Evolutionary conservation across 2,888 invertebrate species (phyloP).

Genomic region (Phanerotoma sp.): DNA sequence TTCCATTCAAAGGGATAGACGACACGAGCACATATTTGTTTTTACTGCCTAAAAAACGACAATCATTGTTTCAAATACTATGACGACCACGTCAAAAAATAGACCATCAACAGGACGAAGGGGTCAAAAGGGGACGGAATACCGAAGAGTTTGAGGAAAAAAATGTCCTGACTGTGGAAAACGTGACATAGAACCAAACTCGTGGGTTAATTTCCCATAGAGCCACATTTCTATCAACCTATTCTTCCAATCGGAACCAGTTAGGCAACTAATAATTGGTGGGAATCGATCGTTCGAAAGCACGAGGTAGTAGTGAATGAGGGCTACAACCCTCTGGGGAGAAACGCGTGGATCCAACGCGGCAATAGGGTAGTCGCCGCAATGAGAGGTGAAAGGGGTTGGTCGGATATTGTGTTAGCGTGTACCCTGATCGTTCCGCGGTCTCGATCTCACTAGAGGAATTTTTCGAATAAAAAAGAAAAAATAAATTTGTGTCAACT

Average conservation of each 20-base stretch:
- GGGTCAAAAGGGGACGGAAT: slow-evolving; percentile 15
- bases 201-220: slow-evolving; percentile 45
- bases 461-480: slow-evolving; percentile 4
- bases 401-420: slow-evolving; percentile 34
- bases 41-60: slow-evolving; percentile 1
- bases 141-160: slow-evolving; percentile 24
- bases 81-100: slow-evolving; percentile 15
- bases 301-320: slow-evolving; percentile 16
- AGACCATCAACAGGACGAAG: neutral
- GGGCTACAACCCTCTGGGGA: slow-evolving; percentile 17
- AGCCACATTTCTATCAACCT: slow-evolving; percentile 49
- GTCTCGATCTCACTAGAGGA: slow-evolving; percentile 10
- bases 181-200: slow-evolving; percentile 36
- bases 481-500: slow-evolving; percentile 7
- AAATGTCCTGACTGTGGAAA: slow-evolving; percentile 40
- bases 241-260: slow-evolving; percentile 49
- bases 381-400: slow-evolving; percentile 25
- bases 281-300: slow-evolving; percentile 43
- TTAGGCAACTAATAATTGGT: slow-evolving; percentile 54
- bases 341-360: slow-evolving; percentile 19
- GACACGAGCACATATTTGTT: neutral
- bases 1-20: slow-evolving; percentile 4
- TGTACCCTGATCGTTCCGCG: slow-evolving; percentile 19
- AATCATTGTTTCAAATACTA: slow-evolving; percentile 10
- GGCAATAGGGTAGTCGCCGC: slow-evolving; percentile 14